Conservation (phyloP, 2,888 invertebrate genomes). For the Camptogramma bilineatum region DNA sequence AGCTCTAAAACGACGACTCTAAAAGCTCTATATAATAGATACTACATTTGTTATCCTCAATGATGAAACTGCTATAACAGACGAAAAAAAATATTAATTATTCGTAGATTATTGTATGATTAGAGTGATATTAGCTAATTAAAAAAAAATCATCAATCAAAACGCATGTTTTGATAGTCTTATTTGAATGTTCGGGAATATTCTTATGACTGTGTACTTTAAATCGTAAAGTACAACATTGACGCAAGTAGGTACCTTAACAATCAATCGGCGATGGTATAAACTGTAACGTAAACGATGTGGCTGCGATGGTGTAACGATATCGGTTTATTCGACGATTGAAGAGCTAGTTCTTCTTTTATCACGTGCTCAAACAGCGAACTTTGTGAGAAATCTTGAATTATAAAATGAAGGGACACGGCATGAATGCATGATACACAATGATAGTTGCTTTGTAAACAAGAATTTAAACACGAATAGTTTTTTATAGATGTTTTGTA, state of each 20-base stretch:
- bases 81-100: too few relatives aligned
- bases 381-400: slow-evolving; percentile 9
- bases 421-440: slow-evolving; percentile 2
- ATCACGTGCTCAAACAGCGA: slow-evolving; percentile 16
- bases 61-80: too few relatives aligned
- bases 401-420: neutral
- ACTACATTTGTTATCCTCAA: too few relatives aligned
- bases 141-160: too few relatives aligned
- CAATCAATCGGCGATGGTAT: slow-evolving; percentile 13
- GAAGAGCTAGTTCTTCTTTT: slow-evolving; percentile 22
- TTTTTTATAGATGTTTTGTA: too few relatives aligned
- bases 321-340: slow-evolving; percentile 17
- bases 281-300: slow-evolving; percentile 17
- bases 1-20: neutral
- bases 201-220: neutral
- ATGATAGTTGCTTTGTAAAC: neutral
- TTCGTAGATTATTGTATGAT: too few relatives aligned
- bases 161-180: too few relatives aligned
- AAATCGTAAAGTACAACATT: neutral
- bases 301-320: slow-evolving; percentile 21
- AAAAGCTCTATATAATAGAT: too few relatives aligned
- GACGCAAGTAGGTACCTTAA: neutral
- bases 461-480: neutral
- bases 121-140: too few relatives aligned
- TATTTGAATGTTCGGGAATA: too few relatives aligned